phyloP scores from a whole-genome alignment of 2,888 invertebrate species.

The Oxyteleia sp. region DNA sequence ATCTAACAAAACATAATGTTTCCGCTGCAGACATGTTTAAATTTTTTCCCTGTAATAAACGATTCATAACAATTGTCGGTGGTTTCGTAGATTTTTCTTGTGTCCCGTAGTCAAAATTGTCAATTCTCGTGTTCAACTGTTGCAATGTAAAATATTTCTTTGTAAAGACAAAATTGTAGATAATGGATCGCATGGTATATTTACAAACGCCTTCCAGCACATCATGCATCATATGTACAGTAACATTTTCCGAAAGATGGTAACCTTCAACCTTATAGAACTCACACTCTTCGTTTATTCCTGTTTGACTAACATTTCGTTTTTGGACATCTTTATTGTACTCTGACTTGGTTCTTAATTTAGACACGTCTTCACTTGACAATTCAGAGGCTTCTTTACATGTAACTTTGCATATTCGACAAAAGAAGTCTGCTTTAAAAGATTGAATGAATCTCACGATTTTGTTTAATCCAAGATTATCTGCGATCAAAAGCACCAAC shows the following conservation, averaged over 20 bases:
- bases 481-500: conserved; percentile 16
- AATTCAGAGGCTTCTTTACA: neutral
- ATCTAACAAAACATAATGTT: conserved; percentile 1
- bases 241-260: conserved; percentile 23
- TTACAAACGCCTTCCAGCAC: conserved; percentile 8
- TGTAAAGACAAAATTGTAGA: conserved; percentile 16
- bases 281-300: conserved; percentile 34
- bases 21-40: conserved; percentile 32
- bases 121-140: conserved; percentile 8
- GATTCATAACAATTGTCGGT: neutral
- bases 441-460: conserved; percentile 7
- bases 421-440: conserved; percentile 7
- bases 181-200: conserved; percentile 22
- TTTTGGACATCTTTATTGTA: conserved; percentile 19
- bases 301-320: conserved; percentile 7
- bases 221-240: conserved; percentile 32
- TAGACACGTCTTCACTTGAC: conserved; percentile 1
- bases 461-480: conserved; percentile 22
- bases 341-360: conserved; percentile 5
- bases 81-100: conserved; percentile 16
- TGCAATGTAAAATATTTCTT: conserved; percentile 40
- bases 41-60: conserved; percentile 6
- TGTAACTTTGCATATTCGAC: conserved; percentile 33
- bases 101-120: conserved; percentile 12
- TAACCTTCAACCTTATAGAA: conserved; percentile 32